These are phyloP conservation scores for Caenorhabditis sinica DNA, from an alignment of 2,888 invertebrate genomes.

Conservation along the genomic window DNA sequence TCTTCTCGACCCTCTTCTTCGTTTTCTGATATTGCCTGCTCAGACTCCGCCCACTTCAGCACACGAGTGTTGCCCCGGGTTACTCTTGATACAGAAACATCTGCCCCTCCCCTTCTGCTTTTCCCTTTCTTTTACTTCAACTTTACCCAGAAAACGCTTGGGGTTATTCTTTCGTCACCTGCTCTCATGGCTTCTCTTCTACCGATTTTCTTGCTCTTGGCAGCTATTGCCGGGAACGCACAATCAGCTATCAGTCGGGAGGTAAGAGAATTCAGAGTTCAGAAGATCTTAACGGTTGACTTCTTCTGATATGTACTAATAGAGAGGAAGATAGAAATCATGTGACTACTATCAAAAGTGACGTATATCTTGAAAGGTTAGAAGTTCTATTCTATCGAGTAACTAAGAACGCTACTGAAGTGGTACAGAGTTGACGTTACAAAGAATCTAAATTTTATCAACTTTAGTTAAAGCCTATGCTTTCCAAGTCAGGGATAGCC, in stretches of 20 bases:
- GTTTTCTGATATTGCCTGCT: constrained; percentile 6
- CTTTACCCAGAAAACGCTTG: constrained; percentile 3
- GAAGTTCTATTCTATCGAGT: too few species aligned
- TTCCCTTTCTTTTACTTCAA: neutral
- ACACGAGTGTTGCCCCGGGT: constrained; percentile 52
- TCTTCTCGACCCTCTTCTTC: neutral
- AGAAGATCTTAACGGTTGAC: neutral
- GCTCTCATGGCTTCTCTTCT: constrained; percentile 32
- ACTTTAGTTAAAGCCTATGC: too few species aligned
- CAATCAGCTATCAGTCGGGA: constrained; percentile 1
- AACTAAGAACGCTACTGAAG: too few species aligned
- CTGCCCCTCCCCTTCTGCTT: constrained; percentile 34
- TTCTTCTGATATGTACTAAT: neutral
- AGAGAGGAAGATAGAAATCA: neutral
- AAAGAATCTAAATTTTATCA: too few species aligned
- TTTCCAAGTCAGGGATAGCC: too few species aligned
- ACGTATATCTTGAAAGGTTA: too few species aligned
- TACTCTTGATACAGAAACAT: constrained; percentile 55
- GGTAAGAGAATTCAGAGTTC: neutral
- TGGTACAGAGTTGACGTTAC: too few species aligned
- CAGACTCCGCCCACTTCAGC: constrained; percentile 8
- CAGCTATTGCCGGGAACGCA: neutral
- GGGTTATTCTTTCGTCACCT: constrained; percentile 4
- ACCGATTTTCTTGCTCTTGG: constrained; percentile 23
- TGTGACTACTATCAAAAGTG: too few species aligned